Percentiles rank a stretch among this genome's conserved stretches.
phyloP scores from a whole-genome alignment of 2,888 invertebrate species.

The Amphipoea oculea region DNA sequence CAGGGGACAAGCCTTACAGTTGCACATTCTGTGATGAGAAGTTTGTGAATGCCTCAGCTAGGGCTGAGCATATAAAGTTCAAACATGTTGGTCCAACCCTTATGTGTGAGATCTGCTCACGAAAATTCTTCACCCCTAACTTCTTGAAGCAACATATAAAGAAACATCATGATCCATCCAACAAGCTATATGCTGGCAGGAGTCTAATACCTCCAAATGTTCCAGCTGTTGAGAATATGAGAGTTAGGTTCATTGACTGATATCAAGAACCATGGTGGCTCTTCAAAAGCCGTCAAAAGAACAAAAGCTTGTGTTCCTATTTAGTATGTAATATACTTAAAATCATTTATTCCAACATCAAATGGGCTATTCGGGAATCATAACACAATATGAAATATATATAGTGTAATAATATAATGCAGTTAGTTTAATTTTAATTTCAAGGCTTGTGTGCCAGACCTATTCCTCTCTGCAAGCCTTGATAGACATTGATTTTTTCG shows the following conservation, averaged over 20 bases:
- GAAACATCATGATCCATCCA: conserved; percentile 83
- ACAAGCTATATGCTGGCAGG: conserved; percentile 81
- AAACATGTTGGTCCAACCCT: conserved; percentile 85
- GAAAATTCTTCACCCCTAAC: conserved; percentile 84
- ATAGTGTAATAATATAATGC: not conserved
- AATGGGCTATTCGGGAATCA: not conserved
- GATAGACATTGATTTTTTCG: not conserved
- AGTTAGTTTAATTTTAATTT: conserved; percentile 10
- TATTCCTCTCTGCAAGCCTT: not conserved
- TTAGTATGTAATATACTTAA: conserved; percentile 1
- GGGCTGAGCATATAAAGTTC: conserved; percentile 86
- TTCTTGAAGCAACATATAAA: conserved; percentile 83
- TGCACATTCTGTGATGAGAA: conserved; percentile 82
- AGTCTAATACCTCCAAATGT: conserved; percentile 77
- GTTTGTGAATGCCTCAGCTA: conserved; percentile 86
- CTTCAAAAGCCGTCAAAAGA: not conserved
- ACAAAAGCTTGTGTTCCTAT: not conserved
- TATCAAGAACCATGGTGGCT: not conserved
- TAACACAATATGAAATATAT: not conserved
- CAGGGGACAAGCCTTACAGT: conserved; percentile 85
- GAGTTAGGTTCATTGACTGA: conserved; percentile 59
- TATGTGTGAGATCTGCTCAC: conserved; percentile 83
- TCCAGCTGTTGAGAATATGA: conserved; percentile 79
- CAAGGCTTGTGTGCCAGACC: conserved; percentile 8
- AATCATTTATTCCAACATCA: conserved; percentile 27